Conservation (phyloP, 2,113 vertebrate species). For the Mobula birostris region DNA sequence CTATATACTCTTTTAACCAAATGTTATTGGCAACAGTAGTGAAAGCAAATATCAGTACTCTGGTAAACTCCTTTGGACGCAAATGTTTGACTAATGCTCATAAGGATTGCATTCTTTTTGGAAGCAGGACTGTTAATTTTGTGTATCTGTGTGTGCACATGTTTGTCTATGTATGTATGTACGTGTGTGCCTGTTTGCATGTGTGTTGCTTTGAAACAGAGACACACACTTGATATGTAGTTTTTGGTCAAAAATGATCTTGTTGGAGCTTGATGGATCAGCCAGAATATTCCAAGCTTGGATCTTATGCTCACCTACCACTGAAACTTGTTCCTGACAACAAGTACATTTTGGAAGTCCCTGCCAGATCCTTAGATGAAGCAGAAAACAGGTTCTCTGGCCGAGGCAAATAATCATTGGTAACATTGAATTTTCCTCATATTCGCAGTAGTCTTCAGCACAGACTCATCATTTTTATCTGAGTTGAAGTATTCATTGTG, state of each 20-base stretch:
- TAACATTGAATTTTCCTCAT: not conserved
- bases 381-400: not conserved
- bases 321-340: not conserved
- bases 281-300: not conserved
- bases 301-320: not conserved
- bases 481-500: not conserved
- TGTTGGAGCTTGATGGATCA: not conserved
- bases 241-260: conserved; percentile 2
- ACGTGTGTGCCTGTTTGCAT: not conserved
- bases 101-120: conserved; percentile 17
- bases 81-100: conserved; percentile 3
- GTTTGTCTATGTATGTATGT: no score
- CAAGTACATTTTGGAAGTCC: not conserved
- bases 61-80: conserved; percentile 16
- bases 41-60: conserved; percentile 20
- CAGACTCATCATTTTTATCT: not conserved
- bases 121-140: not conserved
- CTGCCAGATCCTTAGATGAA: not conserved
- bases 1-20: conserved; percentile 35
- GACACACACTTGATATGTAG: not conserved
- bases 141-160: no score
- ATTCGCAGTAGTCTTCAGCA: not conserved
- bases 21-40: conserved; percentile 26
- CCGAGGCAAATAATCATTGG: not conserved
- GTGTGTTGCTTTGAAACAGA: not conserved